Evolutionary conservation across 2,113 vertebrate species (phyloP), one percentile per base, ranked within the genome.

Genomic region (Agapornis roseicollis): DNA sequence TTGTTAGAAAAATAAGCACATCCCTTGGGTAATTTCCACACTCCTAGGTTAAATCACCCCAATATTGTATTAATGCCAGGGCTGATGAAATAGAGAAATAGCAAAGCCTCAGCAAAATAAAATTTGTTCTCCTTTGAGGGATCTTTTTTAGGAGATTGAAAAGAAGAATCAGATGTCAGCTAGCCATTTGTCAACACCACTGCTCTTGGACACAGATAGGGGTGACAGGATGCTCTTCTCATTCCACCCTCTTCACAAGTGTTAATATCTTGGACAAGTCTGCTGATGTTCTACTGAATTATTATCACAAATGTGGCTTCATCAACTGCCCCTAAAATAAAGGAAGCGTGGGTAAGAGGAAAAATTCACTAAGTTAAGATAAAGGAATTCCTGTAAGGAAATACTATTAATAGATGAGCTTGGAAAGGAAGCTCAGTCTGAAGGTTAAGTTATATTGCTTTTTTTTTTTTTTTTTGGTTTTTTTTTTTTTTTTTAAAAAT

Each of bases 1-100:
- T 61, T 47, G 80, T 56, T 94, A 89, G 73, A 90, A 95, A 96
- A 97, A 96, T 85, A 97, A 96, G 90, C 80, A 89, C 46, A 82
- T 85, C 85, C 73, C 41, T 85, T 58, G 79, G 84, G 83, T 49
- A 77, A 84, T 96, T 97, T 92, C 92, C 92, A 96, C 87, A 94
- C 65, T 93, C 44, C 29, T 22, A 80, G 28, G 63, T 66, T 90
- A 83, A 87, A 90, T 85, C 61, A 72, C 77, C 53, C 90, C 58
- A 50, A 8, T 61, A 42, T 66, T 11, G 1, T 78, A 76, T 87
- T 84, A 58, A 89, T 90, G 73, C 35, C 41, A 79, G 61, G 27
- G 10, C 63, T 72, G 74, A 58, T 92, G 86, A 86, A 79, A 81
- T 65, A 76, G 61, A 78, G 71, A 78, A 91, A 65, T 41, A 76